phyloP scores from a whole-genome alignment of 2,888 invertebrate genomes.

The Phortica okadai region DNA sequence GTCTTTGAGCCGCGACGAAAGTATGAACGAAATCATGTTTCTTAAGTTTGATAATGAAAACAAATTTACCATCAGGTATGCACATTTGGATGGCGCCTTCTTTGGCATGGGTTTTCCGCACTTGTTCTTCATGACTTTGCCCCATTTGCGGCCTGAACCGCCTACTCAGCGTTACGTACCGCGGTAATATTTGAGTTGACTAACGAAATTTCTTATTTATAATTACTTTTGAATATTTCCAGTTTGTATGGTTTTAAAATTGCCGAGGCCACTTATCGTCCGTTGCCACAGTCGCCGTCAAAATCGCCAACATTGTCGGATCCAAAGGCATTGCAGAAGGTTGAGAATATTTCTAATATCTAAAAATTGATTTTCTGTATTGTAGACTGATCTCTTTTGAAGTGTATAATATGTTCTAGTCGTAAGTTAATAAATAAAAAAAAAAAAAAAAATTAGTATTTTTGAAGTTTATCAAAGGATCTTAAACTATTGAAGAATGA shows the following conservation, averaged over 20 bases:
- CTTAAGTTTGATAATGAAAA: not conserved
- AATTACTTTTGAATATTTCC: not conserved
- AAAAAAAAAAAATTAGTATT: too few species aligned
- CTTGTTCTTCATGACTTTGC: slow-evolving; percentile 60
- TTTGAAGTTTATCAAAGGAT: too few species aligned
- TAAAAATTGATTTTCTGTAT: too few species aligned
- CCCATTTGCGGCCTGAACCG: slow-evolving; percentile 47
- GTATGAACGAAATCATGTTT: not conserved
- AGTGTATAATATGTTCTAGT: too few species aligned
- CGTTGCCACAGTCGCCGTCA: not conserved
- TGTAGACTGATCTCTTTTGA: too few species aligned
- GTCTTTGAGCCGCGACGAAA: slow-evolving; percentile 46
- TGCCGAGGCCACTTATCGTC: not conserved
- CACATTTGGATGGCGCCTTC: slow-evolving; percentile 55
- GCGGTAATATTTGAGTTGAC: slow-evolving; percentile 47
- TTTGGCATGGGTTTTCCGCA: slow-evolving; percentile 59
- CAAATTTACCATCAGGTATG: not conserved
- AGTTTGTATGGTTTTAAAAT: slow-evolving; percentile 21
- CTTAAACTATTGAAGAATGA: too few species aligned
- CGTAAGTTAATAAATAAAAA: too few species aligned
- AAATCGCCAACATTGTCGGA: not conserved
- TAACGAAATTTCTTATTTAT: not conserved
- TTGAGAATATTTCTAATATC: not conserved
- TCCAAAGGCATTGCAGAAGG: not conserved
- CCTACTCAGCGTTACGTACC: slow-evolving; percentile 49